Evolutionary conservation across 2,797 vertebrate species (phyloP).

Genomic region (Pagetopsis macropterus): DNA sequence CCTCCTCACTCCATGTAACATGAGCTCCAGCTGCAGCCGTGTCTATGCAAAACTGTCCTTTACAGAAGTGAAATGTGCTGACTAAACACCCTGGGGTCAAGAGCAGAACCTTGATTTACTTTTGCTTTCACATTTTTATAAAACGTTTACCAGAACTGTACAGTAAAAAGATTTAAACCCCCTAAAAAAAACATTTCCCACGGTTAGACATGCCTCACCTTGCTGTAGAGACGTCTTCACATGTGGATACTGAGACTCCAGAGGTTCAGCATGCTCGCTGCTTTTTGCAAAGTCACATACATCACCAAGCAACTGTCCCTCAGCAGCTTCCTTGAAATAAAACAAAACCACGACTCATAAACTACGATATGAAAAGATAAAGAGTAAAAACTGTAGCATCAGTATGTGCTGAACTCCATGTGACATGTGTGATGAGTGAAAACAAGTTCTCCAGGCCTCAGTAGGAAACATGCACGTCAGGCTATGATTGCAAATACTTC

Average conservation of each 20-base stretch:
- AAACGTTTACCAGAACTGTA: neutral
- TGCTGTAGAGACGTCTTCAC: constrained; percentile 79
- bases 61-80: constrained; percentile 33
- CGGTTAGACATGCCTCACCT: constrained; percentile 63
- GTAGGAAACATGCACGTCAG: neutral
- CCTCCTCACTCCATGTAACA: constrained; percentile 54
- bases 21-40: constrained; percentile 44
- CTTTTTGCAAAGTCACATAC: constrained; percentile 33
- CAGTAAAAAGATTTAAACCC: neutral
- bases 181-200: neutral
- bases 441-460: constrained; percentile 33
- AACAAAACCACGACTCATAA: neutral
- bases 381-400: neutral
- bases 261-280: constrained; percentile 9
- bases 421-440: neutral
- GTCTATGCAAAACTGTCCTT: constrained; percentile 28
- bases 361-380: accelerated
- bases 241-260: constrained; percentile 59
- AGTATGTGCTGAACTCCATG: neutral
- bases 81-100: constrained; percentile 18
- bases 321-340: constrained; percentile 57
- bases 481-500: neutral
- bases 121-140: neutral
- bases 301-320: constrained; percentile 23
- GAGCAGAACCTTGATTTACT: neutral